Evolutionary conservation across 2,113 vertebrate genomes (phyloP).

Genomic region (Cichladusa arquata): DNA sequence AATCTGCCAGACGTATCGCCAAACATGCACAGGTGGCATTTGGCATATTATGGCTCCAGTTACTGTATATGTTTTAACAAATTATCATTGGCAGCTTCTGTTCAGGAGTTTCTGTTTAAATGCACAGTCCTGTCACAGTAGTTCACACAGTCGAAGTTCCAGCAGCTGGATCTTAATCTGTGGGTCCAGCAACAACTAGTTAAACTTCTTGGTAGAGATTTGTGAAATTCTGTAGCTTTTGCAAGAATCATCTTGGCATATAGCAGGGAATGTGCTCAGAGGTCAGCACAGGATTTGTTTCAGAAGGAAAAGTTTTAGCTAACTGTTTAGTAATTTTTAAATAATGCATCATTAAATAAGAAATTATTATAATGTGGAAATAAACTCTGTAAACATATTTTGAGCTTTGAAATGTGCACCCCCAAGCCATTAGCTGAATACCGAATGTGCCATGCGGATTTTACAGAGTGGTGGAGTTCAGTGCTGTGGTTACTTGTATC

Average conservation of each 20-base stretch:
- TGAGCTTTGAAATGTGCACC: neutral
- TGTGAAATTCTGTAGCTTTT: slow-evolving; percentile 42
- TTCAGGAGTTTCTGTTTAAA: neutral
- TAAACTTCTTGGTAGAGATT: slow-evolving; percentile 24
- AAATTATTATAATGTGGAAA: neutral
- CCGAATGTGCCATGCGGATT: neutral
- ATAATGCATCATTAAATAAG: neutral
- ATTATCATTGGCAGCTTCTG: slow-evolving; percentile 11
- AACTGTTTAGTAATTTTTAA: slow-evolving; percentile 9
- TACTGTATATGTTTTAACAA: slow-evolving; percentile 38
- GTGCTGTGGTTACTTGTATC: neutral
- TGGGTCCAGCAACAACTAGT: neutral
- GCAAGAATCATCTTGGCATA: neutral
- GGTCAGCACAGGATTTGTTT: neutral
- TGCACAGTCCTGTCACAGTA: neutral
- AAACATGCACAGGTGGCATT: slow-evolving; percentile 27
- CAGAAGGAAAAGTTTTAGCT: neutral
- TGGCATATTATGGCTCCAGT: neutral
- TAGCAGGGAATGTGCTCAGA: slow-evolving; percentile 24
- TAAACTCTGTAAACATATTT: neutral
- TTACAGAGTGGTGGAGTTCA: neutral
- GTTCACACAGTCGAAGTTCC: neutral
- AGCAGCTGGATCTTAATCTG: slow-evolving; percentile 12
- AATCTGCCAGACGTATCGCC: slow-evolving; percentile 6
- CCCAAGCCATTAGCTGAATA: neutral